These are phyloP conservation scores for Oasisia sp. DNA, from an alignment of 2,888 invertebrate genomes.

Conservation along the genomic window DNA sequence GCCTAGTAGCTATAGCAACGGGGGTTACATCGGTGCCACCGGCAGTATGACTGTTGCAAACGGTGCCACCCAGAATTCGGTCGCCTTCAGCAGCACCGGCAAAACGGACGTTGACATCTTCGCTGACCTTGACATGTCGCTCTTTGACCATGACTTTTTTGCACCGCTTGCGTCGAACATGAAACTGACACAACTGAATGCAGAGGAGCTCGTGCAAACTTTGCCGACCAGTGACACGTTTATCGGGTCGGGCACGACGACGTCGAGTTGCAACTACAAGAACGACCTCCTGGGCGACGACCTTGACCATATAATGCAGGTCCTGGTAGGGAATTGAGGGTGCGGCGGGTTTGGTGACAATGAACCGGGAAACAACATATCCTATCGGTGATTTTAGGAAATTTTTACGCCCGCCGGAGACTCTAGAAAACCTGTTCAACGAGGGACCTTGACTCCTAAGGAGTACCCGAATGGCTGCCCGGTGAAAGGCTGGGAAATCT, in stretches of 20 bases:
- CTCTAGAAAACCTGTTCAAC: not conserved
- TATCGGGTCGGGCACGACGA: not conserved
- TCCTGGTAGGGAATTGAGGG: slow-evolving; percentile 72
- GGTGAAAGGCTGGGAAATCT: not conserved
- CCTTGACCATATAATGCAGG: slow-evolving; percentile 76
- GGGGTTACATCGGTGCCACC: not conserved
- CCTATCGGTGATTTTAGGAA: slow-evolving; percentile 13
- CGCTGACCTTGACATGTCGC: slow-evolving; percentile 71
- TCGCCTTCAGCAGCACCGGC: not conserved
- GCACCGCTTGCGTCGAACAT: slow-evolving; percentile 56
- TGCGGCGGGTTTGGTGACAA: slow-evolving; percentile 13
- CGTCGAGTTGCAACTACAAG: slow-evolving; percentile 27
- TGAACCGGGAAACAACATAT: not conserved
- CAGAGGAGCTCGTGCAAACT: slow-evolving; percentile 65
- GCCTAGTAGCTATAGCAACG: not conserved
- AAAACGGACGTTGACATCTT: slow-evolving; percentile 31
- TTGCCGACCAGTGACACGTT: slow-evolving; percentile 48
- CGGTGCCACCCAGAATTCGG: not conserved
- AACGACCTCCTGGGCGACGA: slow-evolving; percentile 67
- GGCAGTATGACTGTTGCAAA: not conserved
- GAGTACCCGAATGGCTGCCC: not conserved
- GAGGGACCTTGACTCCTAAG: not conserved
- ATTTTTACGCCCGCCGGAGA: not conserved
- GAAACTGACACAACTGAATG: slow-evolving; percentile 63
- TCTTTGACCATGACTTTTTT: slow-evolving; percentile 69